Conservation (phyloP, 2,113 vertebrate genomes). For the Glareola pratincola region DNA sequence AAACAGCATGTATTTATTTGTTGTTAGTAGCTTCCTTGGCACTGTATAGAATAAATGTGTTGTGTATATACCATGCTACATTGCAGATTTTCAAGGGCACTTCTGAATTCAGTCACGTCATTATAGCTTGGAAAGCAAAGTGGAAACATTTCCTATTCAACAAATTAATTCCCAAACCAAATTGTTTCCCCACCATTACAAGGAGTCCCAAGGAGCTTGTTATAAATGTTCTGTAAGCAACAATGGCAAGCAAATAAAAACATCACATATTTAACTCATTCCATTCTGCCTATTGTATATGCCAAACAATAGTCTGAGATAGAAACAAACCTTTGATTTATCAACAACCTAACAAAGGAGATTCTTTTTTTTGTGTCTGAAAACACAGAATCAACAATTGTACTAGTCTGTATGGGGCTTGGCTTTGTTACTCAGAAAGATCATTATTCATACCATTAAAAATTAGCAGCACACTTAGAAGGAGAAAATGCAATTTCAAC, state of each 20-base stretch:
- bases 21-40: not conserved
- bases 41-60: not conserved
- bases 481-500: not conserved
- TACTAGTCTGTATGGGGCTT: not conserved
- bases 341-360: not conserved
- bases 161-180: conserved; percentile 21
- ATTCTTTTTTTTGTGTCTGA: not conserved
- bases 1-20: not conserved
- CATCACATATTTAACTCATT: conserved; percentile 1
- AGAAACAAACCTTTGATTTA: not conserved
- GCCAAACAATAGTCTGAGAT: not conserved
- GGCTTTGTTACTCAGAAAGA: not conserved
- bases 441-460: not conserved
- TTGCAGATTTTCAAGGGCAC: conserved; percentile 26
- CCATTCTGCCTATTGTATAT: not conserved
- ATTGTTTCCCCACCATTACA: not conserved
- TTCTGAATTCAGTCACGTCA: conserved; percentile 8
- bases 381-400: not conserved
- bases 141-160: conserved; percentile 21
- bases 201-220: not conserved
- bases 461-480: not conserved
- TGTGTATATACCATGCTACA: not conserved
- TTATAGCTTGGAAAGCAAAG: conserved; percentile 33
- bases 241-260: not conserved
- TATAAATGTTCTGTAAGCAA: not conserved